phyloP scores from a whole-genome alignment of 2,797 vertebrate genomes.

The Clarias platycephalus region DNA sequence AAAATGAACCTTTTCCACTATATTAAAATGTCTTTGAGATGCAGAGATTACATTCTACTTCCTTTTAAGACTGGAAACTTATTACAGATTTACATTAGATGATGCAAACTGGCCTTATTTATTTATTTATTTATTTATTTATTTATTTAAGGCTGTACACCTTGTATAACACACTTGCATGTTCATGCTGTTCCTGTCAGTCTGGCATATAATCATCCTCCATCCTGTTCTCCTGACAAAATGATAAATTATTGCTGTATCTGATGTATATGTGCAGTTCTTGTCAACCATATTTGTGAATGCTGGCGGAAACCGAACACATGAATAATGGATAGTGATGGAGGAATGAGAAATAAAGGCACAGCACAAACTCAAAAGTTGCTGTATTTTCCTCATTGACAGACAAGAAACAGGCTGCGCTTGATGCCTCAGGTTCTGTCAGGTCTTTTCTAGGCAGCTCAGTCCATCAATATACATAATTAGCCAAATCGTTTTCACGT shows the following conservation, averaged over 20 bases:
- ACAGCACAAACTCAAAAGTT: slow-evolving; percentile 22
- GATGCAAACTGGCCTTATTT: neutral
- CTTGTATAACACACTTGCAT: slow-evolving; percentile 27
- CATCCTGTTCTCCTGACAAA: slow-evolving; percentile 21
- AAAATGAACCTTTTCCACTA: neutral
- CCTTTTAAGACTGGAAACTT: neutral
- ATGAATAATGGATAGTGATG: slow-evolving; percentile 45
- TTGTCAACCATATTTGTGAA: slow-evolving; percentile 41
- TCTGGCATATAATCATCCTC: slow-evolving; percentile 40
- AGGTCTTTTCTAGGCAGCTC: neutral
- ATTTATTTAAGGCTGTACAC: neutral
- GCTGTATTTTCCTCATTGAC: neutral
- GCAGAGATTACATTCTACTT: neutral
- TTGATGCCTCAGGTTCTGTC: neutral
- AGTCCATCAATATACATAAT: neutral
- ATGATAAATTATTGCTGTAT: slow-evolving; percentile 40
- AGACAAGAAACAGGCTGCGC: neutral
- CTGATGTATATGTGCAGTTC: slow-evolving; percentile 30
- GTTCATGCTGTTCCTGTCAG: slow-evolving; percentile 12
- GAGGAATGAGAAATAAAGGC: slow-evolving; percentile 8
- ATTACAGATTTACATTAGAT: neutral
- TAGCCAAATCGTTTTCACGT: no score
- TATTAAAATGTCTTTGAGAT: neutral
- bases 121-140: slow-evolving; percentile 8
- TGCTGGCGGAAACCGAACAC: slow-evolving; percentile 17